Conservation (phyloP, 2,888 invertebrate genomes). For the Papilio protenor region DNA sequence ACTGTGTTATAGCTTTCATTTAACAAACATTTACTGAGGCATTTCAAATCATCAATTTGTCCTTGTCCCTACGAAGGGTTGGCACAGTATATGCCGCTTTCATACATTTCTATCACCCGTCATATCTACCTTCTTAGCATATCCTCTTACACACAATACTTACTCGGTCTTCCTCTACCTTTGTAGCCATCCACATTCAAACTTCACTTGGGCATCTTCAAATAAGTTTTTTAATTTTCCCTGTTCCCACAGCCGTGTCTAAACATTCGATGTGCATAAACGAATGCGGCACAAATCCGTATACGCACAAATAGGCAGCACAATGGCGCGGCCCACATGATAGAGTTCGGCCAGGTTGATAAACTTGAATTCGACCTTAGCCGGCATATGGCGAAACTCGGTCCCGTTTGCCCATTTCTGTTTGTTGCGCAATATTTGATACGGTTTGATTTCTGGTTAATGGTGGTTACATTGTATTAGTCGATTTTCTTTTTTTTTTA, state of each 20-base stretch:
- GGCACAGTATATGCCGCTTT: too few species aligned
- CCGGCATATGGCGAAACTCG: conserved; percentile 40
- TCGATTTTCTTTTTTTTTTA: neutral
- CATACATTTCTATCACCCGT: too few species aligned
- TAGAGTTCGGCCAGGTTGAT: conserved; percentile 42
- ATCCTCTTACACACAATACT: too few species aligned
- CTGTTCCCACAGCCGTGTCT: conserved; percentile 7
- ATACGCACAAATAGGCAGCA: conserved; percentile 36
- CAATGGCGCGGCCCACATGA: conserved; percentile 41
- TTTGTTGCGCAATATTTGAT: conserved; percentile 41
- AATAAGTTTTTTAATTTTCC: neutral
- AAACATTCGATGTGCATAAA: neutral
- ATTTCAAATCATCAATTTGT: too few species aligned
- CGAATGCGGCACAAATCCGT: conserved; percentile 28
- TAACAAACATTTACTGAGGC: too few species aligned
- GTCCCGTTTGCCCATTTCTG: conserved; percentile 33
- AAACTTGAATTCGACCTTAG: conserved; percentile 42
- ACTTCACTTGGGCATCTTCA: neutral
- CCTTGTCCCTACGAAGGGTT: too few species aligned
- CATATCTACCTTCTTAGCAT: too few species aligned
- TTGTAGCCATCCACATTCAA: neutral
- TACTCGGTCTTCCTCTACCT: neutral
- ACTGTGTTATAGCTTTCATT: too few species aligned
- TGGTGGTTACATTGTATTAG: conserved; percentile 5
- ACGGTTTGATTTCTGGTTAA: conserved; percentile 33